A percentile compares a stretch with the other conserved stretches of the same genome.
Conservation (phyloP, 1,140 invertebrate species). For the Ceratosolen fusciceps region DNA sequence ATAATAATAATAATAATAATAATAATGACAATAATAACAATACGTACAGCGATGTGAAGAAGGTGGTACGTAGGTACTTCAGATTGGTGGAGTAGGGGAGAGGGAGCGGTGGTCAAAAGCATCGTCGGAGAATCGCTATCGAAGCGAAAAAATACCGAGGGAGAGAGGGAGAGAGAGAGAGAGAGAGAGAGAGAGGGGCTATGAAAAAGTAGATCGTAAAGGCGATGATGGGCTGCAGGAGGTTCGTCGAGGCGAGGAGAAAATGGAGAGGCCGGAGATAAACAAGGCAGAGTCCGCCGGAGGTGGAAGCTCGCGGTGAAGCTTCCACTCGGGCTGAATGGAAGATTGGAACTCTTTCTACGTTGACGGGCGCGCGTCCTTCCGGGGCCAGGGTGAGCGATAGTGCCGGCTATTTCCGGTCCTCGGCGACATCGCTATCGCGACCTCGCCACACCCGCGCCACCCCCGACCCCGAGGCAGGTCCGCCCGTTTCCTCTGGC, state of each 20-base stretch:
- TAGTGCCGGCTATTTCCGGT: constrained; percentile 41
- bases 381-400: constrained; percentile 14
- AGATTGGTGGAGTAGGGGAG: too few relatives aligned
- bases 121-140: neutral
- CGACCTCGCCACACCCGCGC: too few relatives aligned
- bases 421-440: constrained; percentile 3
- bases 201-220: constrained; percentile 6
- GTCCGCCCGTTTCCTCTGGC: neutral
- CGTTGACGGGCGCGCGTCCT: constrained; percentile 25
- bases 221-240: neutral
- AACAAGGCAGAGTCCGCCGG: constrained; percentile 20
- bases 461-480: too few relatives aligned
- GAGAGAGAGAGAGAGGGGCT: neutral
- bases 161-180: neutral
- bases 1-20: too few relatives aligned
- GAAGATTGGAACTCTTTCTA: constrained; percentile 43
- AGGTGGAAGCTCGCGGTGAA: neutral
- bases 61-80: too few relatives aligned
- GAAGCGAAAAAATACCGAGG: neutral
- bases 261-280: constrained; percentile 10
- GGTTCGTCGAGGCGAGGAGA: neutral
- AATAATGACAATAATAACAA: too few relatives aligned
- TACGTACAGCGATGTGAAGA: too few relatives aligned
- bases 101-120: too few relatives aligned
- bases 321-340: constrained; percentile 23